phyloP scores from a whole-genome alignment of 2,888 invertebrate species.

The Cheilosia vernalis region DNA sequence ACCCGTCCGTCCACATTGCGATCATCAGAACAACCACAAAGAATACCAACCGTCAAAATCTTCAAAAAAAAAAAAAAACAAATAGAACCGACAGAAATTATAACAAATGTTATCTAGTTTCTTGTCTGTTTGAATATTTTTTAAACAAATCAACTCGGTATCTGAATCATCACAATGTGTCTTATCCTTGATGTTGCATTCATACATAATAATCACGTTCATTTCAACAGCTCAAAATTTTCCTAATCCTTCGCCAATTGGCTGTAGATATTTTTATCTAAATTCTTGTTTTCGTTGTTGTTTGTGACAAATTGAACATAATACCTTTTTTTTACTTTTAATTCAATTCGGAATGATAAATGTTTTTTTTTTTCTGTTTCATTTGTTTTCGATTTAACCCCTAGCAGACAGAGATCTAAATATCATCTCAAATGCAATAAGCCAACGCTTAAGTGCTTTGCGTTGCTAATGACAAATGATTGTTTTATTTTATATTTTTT shows the following conservation, averaged over 20 bases:
- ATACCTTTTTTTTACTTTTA: constrained; percentile 28
- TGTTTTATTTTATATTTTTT: background rate
- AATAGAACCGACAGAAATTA: constrained; percentile 6
- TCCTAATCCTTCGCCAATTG: constrained; percentile 50
- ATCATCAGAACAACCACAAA: constrained; percentile 56
- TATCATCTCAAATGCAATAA: constrained; percentile 43
- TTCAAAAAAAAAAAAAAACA: constrained; percentile 15
- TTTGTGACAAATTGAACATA: constrained; percentile 61
- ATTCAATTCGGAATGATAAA: constrained; percentile 59
- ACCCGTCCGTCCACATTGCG: constrained; percentile 74
- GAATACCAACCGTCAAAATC: constrained; percentile 39
- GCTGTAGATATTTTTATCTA: constrained; percentile 55
- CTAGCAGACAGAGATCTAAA: constrained; percentile 14
- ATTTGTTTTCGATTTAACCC: constrained; percentile 13
- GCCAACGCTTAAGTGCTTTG: constrained; percentile 43
- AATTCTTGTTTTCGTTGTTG: constrained; percentile 61
- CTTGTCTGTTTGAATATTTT: constrained; percentile 23
- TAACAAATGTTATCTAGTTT: background rate
- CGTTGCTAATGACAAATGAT: constrained; percentile 2
- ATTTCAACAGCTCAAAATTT: constrained; percentile 40
- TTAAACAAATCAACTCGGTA: constrained; percentile 60
- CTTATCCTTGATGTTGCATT: constrained; percentile 70
- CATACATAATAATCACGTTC: constrained; percentile 58
- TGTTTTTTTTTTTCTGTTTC: background rate
- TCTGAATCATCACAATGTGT: constrained; percentile 75